A percentile compares a stretch with the other conserved stretches of the same genome.
phyloP scores from a whole-genome alignment of 2,797 vertebrate species.

The Anguilla megastoma region DNA sequence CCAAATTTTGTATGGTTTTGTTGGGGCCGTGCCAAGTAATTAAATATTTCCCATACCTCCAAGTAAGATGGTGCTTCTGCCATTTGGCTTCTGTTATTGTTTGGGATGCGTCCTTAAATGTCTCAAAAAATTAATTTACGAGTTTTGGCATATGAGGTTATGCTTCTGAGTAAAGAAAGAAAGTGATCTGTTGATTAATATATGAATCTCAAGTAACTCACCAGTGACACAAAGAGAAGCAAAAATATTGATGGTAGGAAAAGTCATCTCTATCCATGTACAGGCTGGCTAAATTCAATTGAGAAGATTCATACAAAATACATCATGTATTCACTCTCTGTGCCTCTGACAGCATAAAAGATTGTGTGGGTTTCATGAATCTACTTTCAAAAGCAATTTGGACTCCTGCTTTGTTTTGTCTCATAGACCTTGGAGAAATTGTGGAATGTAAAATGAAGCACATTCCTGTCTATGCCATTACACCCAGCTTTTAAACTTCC shows the following conservation, averaged over 20 bases:
- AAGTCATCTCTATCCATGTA: neutral
- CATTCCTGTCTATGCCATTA: neutral
- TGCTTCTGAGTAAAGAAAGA: neutral
- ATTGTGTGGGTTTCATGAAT: conserved; percentile 18
- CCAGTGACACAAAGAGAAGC: neutral
- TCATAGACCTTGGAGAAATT: neutral
- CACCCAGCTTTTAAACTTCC: neutral
- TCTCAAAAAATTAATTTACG: neutral
- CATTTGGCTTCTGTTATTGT: neutral
- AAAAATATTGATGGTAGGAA: neutral
- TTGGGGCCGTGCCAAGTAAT: neutral
- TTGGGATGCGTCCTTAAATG: neutral
- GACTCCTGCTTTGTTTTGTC: neutral
- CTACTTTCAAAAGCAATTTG: conserved; percentile 12
- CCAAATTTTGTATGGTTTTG: neutral
- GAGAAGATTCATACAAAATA: conserved; percentile 1
- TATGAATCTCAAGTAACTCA: neutral
- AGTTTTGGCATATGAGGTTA: neutral
- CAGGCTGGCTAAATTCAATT: neutral
- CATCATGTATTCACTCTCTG: neutral
- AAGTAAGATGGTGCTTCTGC: neutral
- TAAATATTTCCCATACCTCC: neutral
- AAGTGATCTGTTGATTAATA: neutral
- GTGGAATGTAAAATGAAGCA: neutral
- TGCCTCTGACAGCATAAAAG: neutral